phyloP scores from a whole-genome alignment of 2,888 invertebrate genomes.

The Leptarthrus brevirostris region DNA sequence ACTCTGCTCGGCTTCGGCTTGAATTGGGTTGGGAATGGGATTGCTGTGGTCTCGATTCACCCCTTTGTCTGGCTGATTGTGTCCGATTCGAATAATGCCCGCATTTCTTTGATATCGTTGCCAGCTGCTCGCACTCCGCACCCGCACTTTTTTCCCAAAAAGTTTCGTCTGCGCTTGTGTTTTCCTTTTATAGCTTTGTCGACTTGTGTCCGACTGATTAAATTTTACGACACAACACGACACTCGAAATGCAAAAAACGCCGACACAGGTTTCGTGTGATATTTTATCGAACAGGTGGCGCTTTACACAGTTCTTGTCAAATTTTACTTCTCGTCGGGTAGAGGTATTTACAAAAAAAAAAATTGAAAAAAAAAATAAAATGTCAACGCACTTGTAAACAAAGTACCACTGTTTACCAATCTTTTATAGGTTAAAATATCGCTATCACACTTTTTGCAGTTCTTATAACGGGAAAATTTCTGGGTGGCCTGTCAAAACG shows the following conservation, averaged over 20 bases:
- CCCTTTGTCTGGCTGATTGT: background rate
- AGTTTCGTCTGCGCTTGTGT: background rate
- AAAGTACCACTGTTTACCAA: background rate
- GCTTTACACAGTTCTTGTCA: too few relatives aligned
- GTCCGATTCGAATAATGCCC: background rate
- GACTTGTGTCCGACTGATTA: conserved; percentile 32
- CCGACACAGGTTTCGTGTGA: background rate
- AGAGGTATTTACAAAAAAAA: too few relatives aligned
- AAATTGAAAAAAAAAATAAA: background rate
- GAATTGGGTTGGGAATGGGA: too few relatives aligned
- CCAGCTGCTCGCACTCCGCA: background rate
- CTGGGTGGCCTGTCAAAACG: background rate
- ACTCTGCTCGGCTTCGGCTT: too few relatives aligned
- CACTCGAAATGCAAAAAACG: conserved; percentile 5
- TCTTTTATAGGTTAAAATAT: background rate
- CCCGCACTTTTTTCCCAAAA: too few relatives aligned
- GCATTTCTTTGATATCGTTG: conserved; percentile 2
- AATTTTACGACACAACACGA: conserved; percentile 26
- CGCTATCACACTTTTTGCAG: too few relatives aligned
- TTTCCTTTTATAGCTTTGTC: conserved; percentile 16
- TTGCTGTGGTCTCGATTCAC: background rate
- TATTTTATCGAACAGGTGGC: conserved; percentile 26
- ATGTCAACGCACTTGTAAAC: conserved; percentile 36
- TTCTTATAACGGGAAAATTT: too few relatives aligned
- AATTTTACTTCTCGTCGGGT: too few relatives aligned